Base-by-base conservation (phyloP, 2,113 vertebrate genomes). In the Stigmatopora nigra region DNA sequence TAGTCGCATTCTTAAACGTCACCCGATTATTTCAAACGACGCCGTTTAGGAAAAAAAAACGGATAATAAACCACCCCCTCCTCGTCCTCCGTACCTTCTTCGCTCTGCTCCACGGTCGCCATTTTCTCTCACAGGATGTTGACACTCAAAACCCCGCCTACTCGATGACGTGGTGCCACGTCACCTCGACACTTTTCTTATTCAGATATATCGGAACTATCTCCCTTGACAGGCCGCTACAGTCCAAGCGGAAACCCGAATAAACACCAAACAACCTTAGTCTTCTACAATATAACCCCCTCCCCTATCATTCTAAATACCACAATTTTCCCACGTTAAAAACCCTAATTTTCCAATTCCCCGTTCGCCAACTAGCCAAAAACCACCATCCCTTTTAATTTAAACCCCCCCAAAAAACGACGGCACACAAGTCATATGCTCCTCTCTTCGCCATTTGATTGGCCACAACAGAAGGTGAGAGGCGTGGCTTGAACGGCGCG, bases 401-500 rank as follows among this genome's bases (percentile, higher is more conserved):
- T 41, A 41, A 41, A 41, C 25, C 38, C 6, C 6, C 38, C 5
- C 5, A 7, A 84, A 84, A 84, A 83, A 70, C 73, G 77, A 74
- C 55, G 80, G 78, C 78, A 78, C 76, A 82, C 69, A 49, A 48
- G 82, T 94, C 94, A 96, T 92, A 88, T 95, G 95, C 67, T 47
- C 7, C 0, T 0, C 55, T 20, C 0, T 0, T 52, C n/a, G 31
- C 5, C 7, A n/a, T 45, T 25, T 70, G 25, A 95, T 94, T 95
- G 93, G 94, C 46, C 46, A 53, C 22, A 22, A 47, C 63, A 35
- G 44, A 58, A 46, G 55, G 77, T 82, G 82, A 88, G 91, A 3
- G 90, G 90, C 91, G 91, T 90, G 88, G 88, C 86, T 75, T 90
- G 76, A 86, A 86, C 91, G 90, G 93, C 93, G 94, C 93, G 92